Evolutionary conservation across 2,113 vertebrate genomes (phyloP).

Genomic region (Hystrix brachyura): DNA sequence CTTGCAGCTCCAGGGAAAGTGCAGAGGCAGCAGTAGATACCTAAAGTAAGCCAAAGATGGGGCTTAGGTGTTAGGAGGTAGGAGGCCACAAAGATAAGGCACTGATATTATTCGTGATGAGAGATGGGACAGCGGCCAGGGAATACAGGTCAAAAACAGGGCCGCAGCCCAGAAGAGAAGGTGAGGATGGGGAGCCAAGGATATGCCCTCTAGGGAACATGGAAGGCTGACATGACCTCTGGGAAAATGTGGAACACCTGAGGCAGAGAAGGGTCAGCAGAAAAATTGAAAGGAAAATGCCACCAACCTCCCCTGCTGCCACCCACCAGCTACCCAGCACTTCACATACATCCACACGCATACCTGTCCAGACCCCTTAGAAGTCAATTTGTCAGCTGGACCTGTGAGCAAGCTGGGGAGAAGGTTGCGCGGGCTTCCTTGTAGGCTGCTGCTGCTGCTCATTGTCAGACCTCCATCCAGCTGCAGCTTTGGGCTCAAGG

Average conservation of each 20-base stretch:
- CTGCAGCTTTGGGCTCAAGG: slow-evolving; percentile 93
- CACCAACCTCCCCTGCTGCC: not conserved
- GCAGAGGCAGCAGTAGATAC: slow-evolving; percentile 88
- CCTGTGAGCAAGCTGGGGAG: slow-evolving; percentile 92
- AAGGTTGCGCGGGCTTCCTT: slow-evolving; percentile 91
- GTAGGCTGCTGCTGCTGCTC: slow-evolving; percentile 88
- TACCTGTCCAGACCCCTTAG: slow-evolving; percentile 92
- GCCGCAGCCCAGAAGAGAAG: not conserved
- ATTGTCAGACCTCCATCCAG: slow-evolving; percentile 90
- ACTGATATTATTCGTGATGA: not conserved
- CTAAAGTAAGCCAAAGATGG: slow-evolving; percentile 64
- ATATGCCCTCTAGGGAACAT: not conserved
- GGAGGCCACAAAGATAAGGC: not conserved
- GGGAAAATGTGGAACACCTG: not conserved
- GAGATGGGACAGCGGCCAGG: not conserved
- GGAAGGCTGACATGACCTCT: not conserved
- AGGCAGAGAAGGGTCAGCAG: not conserved
- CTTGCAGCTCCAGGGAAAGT: slow-evolving; percentile 91
- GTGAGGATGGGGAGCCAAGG: not conserved
- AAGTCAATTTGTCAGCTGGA: slow-evolving; percentile 90
- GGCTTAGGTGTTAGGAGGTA: not conserved
- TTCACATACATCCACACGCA: slow-evolving; percentile 9
- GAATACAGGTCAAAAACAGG: not conserved
- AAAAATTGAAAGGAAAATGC: not conserved
- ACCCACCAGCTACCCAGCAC: not conserved